Evolutionary conservation across 2,888 invertebrate species (phyloP).

Genomic region (Geophilus truncorum): DNA sequence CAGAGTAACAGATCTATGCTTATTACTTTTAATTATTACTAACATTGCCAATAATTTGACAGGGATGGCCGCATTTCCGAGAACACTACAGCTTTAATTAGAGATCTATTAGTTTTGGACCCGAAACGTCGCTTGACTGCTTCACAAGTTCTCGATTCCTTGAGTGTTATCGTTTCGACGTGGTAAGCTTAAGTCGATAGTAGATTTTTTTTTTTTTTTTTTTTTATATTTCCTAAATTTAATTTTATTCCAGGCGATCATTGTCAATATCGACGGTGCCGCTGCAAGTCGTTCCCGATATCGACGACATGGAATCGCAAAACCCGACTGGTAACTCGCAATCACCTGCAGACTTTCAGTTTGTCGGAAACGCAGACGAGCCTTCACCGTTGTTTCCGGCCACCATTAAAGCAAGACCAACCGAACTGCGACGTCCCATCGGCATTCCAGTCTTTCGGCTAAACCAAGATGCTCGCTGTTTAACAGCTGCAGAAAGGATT

Average conservation of each 20-base stretch:
- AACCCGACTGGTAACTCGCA: not conserved
- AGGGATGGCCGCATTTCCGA: conserved; percentile 59
- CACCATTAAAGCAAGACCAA: not conserved
- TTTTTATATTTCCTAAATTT: not conserved
- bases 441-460: conserved; percentile 40
- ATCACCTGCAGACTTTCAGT: not conserved
- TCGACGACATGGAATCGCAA: conserved; percentile 33
- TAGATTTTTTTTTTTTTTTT: not conserved
- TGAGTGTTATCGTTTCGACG: conserved; percentile 45
- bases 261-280: conserved; percentile 28
- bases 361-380: not conserved
- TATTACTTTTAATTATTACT: not conserved
- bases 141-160: conserved; percentile 58
- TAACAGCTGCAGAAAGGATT: conserved; percentile 38
- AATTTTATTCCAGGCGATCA: not conserved
- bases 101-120: conserved; percentile 62
- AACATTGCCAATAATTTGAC: not conserved
- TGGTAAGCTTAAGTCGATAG: conserved; percentile 43
- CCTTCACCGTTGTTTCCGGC: not conserved
- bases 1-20: conserved; percentile 54
- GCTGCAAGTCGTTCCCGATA: conserved; percentile 39
- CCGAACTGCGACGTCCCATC: not conserved
- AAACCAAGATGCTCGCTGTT: conserved; percentile 39
- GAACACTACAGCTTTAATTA: conserved; percentile 62
- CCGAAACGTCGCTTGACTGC: conserved; percentile 64